Evolutionary conservation across 2,797 vertebrate species (phyloP), one percentile per base, ranked within the genome.

Genomic region (Catamblyrhynchus diadema): DNA sequence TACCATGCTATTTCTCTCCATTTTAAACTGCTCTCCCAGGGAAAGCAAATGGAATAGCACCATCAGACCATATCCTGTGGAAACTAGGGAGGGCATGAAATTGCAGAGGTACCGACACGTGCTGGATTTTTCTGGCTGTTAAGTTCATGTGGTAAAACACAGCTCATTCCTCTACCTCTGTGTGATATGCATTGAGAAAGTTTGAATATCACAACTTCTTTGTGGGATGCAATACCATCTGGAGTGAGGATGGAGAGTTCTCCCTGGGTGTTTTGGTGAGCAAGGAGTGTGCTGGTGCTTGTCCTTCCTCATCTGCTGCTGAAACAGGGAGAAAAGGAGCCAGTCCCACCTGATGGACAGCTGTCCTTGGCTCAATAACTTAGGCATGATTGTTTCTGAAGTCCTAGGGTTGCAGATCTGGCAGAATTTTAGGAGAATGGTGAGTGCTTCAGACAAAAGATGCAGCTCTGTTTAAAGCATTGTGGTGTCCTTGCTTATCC

Each of bases 61-160:
- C 94, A 81, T 70, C 96, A 96, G 92, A 94, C 95, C 96, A 96
- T 95, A 97, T 96, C 96, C 96, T 97, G 86, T 60, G 93, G 94
- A 94, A 95, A 95, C 90, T 60, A 32, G 79, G 37, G 94, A 87
- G 91, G 6, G 6, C 91, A 73, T 51, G 90, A 92, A 95, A 95
- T 53, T 94, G 86, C 94, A 67, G 90, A 28, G 10, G 78, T 30
- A 42, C 83, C 0, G 6, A 74, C 82, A 93, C 21, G 25, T 53
- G 90, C 83, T 70, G 35, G 65, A 10, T 84, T 94, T 86, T 87
- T 45, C 85, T 90, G 82, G 50, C 25, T 73, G 82, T 88, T 90
- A 94, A 96, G 79, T 91, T 93, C 89, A 90, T 14, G 12, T 65
- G 81, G 32, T 72, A 88, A 82, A 96, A 90, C 64, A 22, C 48